Evolutionary conservation across 2,113 vertebrate genomes (phyloP), one percentile per base, ranked within the genome.

Genomic region (Brachionichthys hirsutus): DNA sequence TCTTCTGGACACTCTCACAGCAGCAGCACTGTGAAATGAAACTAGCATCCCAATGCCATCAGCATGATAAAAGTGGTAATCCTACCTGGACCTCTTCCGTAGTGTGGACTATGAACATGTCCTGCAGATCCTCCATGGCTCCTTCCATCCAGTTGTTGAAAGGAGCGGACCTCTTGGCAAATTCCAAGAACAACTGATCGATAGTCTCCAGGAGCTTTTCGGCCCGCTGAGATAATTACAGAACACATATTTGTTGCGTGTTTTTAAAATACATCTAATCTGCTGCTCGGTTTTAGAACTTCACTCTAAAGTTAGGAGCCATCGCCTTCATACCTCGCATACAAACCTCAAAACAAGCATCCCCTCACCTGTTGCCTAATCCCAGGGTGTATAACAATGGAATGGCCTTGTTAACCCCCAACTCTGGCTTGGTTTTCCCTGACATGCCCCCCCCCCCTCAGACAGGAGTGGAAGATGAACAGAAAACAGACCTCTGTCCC

Each of bases 61-160:
- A 42, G 15, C 13, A 42, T 6, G 14, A 15, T 42, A 14, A 9
- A 17, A 38, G 8, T 57, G 41, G 48, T 30, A 17, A 17, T 7
- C 47, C 1, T 81, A 98, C 97, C 95, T 99, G 97, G 68, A 98
- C 94, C 77, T 99, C 96, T 54, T 98, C 95, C 40, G 93, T 92
- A 59, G 93, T 96, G 24, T 99, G 97, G 45, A 99, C 97, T 24
- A 99, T 92, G 49, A 92, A 92, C 90, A 92, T 92, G 62, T 92
- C 91, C 82, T 91, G 90, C 61, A 92, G 83, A 55, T 92, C 91
- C 67, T 92, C 91, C 90, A 91, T 92, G 42, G 91, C 91, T 70
- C 90, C 90, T 51, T 93, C 92, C 91, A 93, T 91, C 92, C 92
- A 93, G 86, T 92, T 93, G 78, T 92, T 93, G 73, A 93, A 93